Evolutionary conservation across 2,797 vertebrate genomes (phyloP), one percentile per base, ranked within the genome.

Genomic region (Aldrovandia affinis): DNA sequence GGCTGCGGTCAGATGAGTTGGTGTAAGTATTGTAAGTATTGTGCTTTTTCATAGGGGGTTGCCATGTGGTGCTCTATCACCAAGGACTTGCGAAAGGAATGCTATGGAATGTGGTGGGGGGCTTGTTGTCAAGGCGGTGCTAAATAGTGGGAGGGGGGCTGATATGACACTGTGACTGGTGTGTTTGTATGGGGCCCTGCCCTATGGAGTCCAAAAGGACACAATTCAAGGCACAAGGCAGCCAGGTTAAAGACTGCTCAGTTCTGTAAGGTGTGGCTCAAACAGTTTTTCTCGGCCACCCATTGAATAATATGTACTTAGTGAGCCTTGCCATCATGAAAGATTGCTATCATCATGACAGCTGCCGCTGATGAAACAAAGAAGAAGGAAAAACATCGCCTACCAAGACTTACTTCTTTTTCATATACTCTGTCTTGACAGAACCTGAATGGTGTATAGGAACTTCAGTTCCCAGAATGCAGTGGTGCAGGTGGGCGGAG

Each of bases 401-500:
- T 78, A n/a, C 65, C 68, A 52, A 47, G 81, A 59, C 47, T 61
- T 4, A 83, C 30, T 59, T 75, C 47, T 42, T 14, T 83, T 55
- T 87, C 86, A 52, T 81, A 91, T 87, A 59, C 82, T 54, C 55
- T 52, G 22, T 83, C 44, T 63, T 50, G 12, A 9, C 79, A 84
- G 78, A 61, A 52, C 70, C 68, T 25, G 80, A 81, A 59, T 84
- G 83, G 18, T 65, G 82, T 33, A 82, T 82, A 78, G 83, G 91
- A 92, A 95, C 94, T 90, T 88, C 91, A 93, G 83, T 91, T 95
- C 92, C 96, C 95, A 95, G 91, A 89, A 92, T 95, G 93, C 96
- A 92, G 90, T 91, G 93, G 94, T 93, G 92, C 91, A 89, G 90
- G 91, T 96, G 94, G 95, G 92, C 92, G n/a, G 93, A 94, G 86